Base-by-base conservation (phyloP, 2,888 invertebrate species). In the Saturnia japonica region DNA sequence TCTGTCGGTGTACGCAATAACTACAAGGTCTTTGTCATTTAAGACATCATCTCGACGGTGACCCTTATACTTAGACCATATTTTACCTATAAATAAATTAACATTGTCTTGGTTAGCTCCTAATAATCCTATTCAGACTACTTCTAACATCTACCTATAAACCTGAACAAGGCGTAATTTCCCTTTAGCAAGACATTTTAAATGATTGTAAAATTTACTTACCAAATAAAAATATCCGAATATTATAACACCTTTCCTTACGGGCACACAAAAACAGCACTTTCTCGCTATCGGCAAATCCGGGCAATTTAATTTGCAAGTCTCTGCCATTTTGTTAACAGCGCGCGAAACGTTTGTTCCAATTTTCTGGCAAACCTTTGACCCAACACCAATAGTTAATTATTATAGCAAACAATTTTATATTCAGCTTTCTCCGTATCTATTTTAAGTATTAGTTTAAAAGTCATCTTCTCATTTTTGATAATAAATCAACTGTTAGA, bases 161-260 rank as follows among this genome's bases (percentile, higher is more conserved):
- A 34, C 34, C 34, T 6, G 6, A 34, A 34, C 34, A 34, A 2
- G 34, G n/a, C n/a, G n/a, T n/a, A n/a, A n/a, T n/a, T 47, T 7
- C 0, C 19, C n/a, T 14, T 19, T 47, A 16, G 4, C 16, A 47
- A 3, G 47, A 19, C 19, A 7, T 47, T 19, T 1, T 28, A 3
- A 28, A 60, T 25, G 8, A 14, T 60, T 16, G 16, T 60, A 28
- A 60, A 45, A 6, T 16, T 68, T 67, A 85, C 90, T 85, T 75
- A 91, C 91, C 81, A 91, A 82, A 80, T 89, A 88, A 71, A 87
- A 82, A 76, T 91, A 90, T 78, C 87, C 90, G 74, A 89, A 89
- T 69, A 90, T 86, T 66, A 84, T 84, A 11, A 91, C 84, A 19
- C 90, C 91, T 74, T 81, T 85, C 40, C 88, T 78, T 11, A 89